Evolutionary conservation across 2,113 vertebrate species (phyloP).

Genomic region (sheep (Ovis aries)): DNA sequence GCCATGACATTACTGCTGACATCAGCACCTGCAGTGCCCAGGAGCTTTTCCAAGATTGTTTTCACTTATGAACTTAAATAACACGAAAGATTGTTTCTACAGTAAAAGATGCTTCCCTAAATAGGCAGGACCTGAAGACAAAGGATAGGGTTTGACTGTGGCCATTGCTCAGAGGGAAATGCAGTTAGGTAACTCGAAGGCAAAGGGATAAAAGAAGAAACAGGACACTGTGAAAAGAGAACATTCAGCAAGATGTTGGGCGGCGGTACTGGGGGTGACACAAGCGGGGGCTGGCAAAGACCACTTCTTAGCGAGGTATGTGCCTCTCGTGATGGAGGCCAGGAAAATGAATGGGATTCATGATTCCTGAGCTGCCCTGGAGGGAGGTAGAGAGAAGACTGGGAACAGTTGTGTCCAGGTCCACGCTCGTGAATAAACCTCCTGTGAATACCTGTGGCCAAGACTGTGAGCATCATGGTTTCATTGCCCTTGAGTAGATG

Average conservation of each 20-base stretch:
- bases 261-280: neutral
- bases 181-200: neutral
- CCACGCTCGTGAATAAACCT: neutral
- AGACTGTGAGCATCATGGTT: neutral
- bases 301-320: neutral
- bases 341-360: neutral
- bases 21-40: neutral
- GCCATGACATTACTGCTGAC: neutral
- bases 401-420: neutral
- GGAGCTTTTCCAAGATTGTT: slow-evolving; percentile 1
- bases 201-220: neutral
- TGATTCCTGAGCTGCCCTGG: neutral
- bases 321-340: neutral
- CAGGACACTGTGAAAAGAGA: too few relatives aligned
- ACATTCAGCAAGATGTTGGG: neutral
- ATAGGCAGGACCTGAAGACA: neutral
- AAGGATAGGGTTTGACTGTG: neutral
- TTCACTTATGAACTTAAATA: slow-evolving; percentile 20
- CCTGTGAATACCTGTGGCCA: neutral
- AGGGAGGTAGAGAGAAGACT: neutral
- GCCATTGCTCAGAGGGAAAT: neutral
- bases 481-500: neutral
- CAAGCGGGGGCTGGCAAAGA: neutral
- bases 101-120: neutral
- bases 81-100: neutral